phyloP scores from a whole-genome alignment of 2,113 vertebrate species.

The Toxotes jaculatrix region DNA sequence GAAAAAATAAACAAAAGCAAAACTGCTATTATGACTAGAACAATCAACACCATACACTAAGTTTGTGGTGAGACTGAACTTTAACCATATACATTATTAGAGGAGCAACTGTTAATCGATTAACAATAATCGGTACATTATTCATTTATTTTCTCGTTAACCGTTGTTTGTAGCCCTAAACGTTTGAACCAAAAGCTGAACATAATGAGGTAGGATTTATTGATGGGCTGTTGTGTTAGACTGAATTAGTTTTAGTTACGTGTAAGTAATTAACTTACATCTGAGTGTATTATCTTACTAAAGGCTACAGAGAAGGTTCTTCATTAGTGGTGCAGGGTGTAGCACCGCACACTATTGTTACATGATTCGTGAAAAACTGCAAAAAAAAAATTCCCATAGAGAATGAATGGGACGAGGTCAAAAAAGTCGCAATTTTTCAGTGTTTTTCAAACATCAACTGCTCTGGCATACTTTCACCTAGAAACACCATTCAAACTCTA shows the following conservation, averaged over 20 bases:
- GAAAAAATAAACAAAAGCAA: neutral
- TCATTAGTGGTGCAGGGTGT: too few relatives aligned
- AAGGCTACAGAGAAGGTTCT: too few relatives aligned
- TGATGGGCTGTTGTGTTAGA: neutral
- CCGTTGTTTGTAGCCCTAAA: neutral
- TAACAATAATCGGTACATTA: neutral
- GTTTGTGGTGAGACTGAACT: neutral
- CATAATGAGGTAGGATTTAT: neutral
- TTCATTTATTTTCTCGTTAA: neutral
- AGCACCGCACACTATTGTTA: too few relatives aligned
- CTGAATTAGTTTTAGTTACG: neutral
- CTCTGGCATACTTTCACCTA: too few relatives aligned
- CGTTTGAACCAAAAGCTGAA: neutral
- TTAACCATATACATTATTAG: neutral
- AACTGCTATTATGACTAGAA: neutral
- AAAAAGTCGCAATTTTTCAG: too few relatives aligned
- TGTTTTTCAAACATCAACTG: too few relatives aligned
- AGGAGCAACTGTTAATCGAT: neutral
- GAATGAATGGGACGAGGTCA: too few relatives aligned
- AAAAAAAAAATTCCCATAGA: too few relatives aligned
- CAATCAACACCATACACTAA: neutral
- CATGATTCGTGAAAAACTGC: too few relatives aligned
- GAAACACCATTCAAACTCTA: too few relatives aligned
- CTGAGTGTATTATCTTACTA: neutral
- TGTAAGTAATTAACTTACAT: neutral